A percentile compares a stretch with the other conserved stretches of the same genome.
phyloP scores from a whole-genome alignment of 2,113 vertebrate species.

The Hylia prasina region DNA sequence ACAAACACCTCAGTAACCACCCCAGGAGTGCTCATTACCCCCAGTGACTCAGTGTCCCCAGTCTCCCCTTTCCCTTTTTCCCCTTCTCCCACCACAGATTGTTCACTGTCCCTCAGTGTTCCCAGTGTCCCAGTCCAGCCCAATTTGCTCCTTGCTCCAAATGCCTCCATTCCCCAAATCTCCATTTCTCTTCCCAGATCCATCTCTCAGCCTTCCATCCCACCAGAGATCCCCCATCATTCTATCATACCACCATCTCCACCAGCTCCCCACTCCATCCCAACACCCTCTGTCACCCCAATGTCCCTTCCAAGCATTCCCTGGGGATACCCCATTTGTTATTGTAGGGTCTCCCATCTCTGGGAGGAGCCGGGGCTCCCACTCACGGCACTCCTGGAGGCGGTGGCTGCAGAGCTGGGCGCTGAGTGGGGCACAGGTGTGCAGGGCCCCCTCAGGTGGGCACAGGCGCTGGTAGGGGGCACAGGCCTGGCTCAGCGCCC shows the following conservation, averaged over 20 bases:
- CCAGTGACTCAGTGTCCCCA: not conserved
- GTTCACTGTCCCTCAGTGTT: not conserved
- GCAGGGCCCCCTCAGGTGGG: not conserved
- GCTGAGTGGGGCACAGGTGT: not conserved
- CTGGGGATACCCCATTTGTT: not conserved
- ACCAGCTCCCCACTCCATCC: not conserved
- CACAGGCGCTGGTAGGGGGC: constrained; percentile 81
- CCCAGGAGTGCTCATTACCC: not conserved
- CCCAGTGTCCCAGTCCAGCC: fast-evolving
- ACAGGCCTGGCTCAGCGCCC: constrained; percentile 84
- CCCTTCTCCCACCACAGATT: not conserved
- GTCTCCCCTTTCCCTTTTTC: not conserved
- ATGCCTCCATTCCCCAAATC: not conserved
- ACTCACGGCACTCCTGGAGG: constrained; percentile 70
- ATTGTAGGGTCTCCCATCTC: not conserved
- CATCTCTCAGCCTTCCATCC: not conserved
- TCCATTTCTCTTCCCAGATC: not conserved
- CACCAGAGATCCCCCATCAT: not conserved
- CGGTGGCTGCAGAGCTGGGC: constrained; percentile 42
- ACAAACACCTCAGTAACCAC: not conserved
- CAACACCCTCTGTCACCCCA: not conserved
- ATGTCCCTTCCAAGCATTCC: not conserved
- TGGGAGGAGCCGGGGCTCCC: not conserved
- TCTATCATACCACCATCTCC: not conserved
- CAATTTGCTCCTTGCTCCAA: fast-evolving